Evolutionary conservation across 2,113 vertebrate species (phyloP).

Genomic region (Tenebrosternarchus preto): DNA sequence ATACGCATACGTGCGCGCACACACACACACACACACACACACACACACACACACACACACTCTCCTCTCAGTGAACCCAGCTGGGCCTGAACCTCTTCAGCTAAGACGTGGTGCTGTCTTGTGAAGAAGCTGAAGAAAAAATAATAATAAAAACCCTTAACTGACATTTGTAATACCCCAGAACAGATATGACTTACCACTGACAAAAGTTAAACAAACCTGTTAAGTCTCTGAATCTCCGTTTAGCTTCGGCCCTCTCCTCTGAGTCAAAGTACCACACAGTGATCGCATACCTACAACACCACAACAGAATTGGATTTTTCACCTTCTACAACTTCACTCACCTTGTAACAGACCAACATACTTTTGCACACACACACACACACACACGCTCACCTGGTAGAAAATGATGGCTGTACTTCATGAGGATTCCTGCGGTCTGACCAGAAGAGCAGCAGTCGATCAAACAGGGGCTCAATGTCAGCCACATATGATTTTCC

Average conservation of each 20-base stretch:
- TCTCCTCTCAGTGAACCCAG: background rate
- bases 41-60: constrained; percentile 6
- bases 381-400: constrained; percentile 73
- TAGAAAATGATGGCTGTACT: constrained; percentile 90
- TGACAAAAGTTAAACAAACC: constrained; percentile 67
- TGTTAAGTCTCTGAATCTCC: constrained; percentile 84
- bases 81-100: background rate
- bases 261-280: constrained; percentile 97
- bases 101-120: constrained; percentile 33
- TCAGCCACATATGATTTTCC: constrained; percentile 87
- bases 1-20: constrained; percentile 1
- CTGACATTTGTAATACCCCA: background rate
- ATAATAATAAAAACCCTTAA: background rate
- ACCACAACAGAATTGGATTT: constrained; percentile 45
- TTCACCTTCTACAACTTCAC: background rate
- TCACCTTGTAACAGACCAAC: constrained; percentile 63
- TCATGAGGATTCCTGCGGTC: constrained; percentile 94
- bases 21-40: constrained; percentile 2
- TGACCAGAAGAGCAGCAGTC: constrained; percentile 95
- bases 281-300: constrained; percentile 89
- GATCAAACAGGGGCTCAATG: constrained; percentile 90
- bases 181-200: background rate
- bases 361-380: background rate
- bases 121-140: constrained; percentile 54
- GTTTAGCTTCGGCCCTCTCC: constrained; percentile 93